Percentiles rank a stretch among this genome's conserved stretches.
These are phyloP conservation scores for Pipistrellus pygmaeus DNA, from an alignment of 2,797 vertebrate species.

Conservation along the genomic window DNA sequence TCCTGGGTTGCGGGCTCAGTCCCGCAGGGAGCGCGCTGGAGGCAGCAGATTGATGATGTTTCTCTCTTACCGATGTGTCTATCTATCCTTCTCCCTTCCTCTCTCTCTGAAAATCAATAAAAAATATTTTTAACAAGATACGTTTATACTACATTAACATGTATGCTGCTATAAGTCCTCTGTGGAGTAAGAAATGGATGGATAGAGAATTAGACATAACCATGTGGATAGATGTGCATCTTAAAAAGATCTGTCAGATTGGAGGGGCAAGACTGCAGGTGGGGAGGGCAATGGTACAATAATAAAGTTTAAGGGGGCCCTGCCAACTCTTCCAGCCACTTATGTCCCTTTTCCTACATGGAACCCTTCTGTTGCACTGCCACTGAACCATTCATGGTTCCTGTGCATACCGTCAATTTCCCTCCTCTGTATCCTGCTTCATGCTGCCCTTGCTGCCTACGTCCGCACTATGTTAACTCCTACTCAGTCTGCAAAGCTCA, in stretches of 20 bases:
- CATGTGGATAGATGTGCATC: background rate
- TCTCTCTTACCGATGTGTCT: background rate
- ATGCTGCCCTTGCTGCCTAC: background rate
- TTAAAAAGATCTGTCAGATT: background rate
- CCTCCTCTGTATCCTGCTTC: background rate
- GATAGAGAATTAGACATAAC: too few relatives aligned
- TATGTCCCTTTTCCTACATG: background rate
- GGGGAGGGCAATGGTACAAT: background rate
- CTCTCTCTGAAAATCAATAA: background rate
- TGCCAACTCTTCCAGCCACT: background rate
- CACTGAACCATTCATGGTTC: background rate
- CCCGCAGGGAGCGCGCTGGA: background rate
- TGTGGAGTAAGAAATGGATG: too few relatives aligned
- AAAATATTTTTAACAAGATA: background rate
- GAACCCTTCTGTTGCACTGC: background rate
- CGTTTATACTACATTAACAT: too few relatives aligned
- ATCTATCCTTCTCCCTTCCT: background rate
- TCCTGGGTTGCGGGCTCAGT: background rate
- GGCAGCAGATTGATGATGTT: background rate
- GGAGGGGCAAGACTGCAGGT: background rate
- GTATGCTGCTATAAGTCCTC: too few relatives aligned
- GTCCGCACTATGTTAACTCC: background rate
- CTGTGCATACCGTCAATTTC: background rate
- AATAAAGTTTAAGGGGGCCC: background rate
- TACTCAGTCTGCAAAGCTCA: background rate